Evolutionary conservation across 2,797 vertebrate genomes (phyloP), one percentile per base, ranked within the genome.

Genomic region (Cephalopachus bancanus): DNA sequence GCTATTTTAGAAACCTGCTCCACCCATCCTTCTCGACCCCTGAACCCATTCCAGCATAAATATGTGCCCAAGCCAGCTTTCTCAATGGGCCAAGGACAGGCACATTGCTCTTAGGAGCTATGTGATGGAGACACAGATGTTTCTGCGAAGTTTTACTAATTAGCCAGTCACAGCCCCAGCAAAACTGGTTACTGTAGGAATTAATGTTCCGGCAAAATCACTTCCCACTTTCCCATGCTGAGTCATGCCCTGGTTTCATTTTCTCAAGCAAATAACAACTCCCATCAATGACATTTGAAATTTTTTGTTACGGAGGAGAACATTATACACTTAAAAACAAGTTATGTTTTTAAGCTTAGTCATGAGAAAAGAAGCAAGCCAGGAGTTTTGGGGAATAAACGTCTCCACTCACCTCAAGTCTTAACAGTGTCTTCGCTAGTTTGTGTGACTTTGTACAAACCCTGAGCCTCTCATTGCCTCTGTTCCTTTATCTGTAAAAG

Each of bases 161-260:
- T 37, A 71, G 84, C 20, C 30, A 80, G 72, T 20, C 55, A n/a
- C 89, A 96, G 22, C 65, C 67, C 79, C 28, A 92, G 28, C 33
- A 75, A 95, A 88, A 76, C 5, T 49, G 26, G 72, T 93, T 94
- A 80, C 87, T 26, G 1, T 67, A 84, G 80, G 71, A 97, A 92
- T 65, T 10, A 26, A 26, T 0, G 44, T 97, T 97, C 92, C 65
- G 92, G 91, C 94, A 96, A 91, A 76, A 94, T 94, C 44, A 93
- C 59, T 96, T 98, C 95, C 93, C 71, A 92, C 64, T 97, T 97
- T 97, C 96, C 74, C 94, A 74, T 22, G 92, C 87, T 97, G 94
- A 97, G 69, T 97, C 97, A 97, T 60, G 16, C 65, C 69, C 90
- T 83, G 60, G 28, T 96, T 97, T 96, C 62, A 60, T 95, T 94